Conservation (phyloP, 1,140 invertebrate genomes). For the Homalodisca vitripennis region DNA sequence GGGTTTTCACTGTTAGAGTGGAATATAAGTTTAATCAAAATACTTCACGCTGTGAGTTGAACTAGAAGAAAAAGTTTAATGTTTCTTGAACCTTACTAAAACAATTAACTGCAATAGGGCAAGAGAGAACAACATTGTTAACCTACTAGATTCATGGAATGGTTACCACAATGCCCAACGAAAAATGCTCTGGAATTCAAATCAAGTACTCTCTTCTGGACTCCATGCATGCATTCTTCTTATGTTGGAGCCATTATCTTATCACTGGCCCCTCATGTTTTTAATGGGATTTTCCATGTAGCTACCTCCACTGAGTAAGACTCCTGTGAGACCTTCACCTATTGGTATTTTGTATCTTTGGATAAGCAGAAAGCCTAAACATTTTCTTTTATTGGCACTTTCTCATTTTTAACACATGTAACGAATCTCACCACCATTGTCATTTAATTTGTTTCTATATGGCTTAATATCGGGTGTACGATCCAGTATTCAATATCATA, state of each 20-base stretch:
- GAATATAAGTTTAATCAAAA: background rate
- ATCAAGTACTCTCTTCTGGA: constrained; percentile 38
- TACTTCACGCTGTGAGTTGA: background rate
- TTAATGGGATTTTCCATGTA: constrained; percentile 32
- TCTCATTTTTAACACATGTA: no score
- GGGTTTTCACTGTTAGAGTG: background rate
- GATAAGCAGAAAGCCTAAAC: no score
- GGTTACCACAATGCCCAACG: constrained; percentile 33
- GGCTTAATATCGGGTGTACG: no score
- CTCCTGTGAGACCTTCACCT: constrained; percentile 31
- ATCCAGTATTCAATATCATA: no score
- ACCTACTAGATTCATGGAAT: constrained; percentile 36
- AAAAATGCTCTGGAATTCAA: constrained; percentile 37
- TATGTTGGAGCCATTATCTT: constrained; percentile 47
- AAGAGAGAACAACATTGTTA: constrained; percentile 26
- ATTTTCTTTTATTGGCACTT: no score
- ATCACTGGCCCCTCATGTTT: constrained; percentile 44
- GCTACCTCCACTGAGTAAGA: constrained; percentile 34
- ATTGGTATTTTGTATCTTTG: no score
- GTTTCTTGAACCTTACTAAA: background rate
- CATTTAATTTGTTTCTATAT: no score
- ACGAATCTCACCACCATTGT: no score
- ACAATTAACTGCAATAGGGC: background rate
- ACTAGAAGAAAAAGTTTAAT: background rate
- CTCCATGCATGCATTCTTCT: constrained; percentile 38